Percentiles rank a stretch among this genome's conserved stretches.
phyloP scores from a whole-genome alignment of 2,797 vertebrate species.

The Notolepis coatsorum region DNA sequence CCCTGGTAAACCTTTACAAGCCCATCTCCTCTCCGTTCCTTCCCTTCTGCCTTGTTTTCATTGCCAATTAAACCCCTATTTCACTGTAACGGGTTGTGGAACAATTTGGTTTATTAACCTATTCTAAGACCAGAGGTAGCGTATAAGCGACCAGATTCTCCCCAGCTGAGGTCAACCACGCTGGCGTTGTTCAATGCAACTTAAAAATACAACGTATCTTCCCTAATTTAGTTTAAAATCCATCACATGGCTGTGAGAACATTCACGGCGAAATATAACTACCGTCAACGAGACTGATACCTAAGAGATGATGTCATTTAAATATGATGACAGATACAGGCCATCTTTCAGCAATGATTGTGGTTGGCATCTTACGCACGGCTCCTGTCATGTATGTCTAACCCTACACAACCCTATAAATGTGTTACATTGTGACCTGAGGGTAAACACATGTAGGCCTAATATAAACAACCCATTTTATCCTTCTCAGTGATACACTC shows the following conservation, averaged over 20 bases:
- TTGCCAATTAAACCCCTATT: conserved; percentile 2
- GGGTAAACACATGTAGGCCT: conserved; percentile 11
- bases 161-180: background rate
- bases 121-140: conserved; percentile 32
- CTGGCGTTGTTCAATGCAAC: too few species aligned
- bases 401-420: conserved; percentile 1
- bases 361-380: too few species aligned
- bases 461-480: conserved; percentile 22
- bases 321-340: background rate
- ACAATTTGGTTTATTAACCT: conserved; percentile 28
- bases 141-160: conserved; percentile 28
- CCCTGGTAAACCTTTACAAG: conserved; percentile 32
- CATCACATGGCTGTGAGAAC: conserved; percentile 20
- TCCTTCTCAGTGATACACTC: conserved; percentile 38
- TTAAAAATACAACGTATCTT: too few species aligned
- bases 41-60: background rate
- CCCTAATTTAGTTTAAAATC: background rate
- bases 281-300: background rate
- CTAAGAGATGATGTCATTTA: background rate
- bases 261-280: background rate
- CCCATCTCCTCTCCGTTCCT: conserved; percentile 1
- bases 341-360: too few species aligned
- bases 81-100: background rate
- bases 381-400: conserved; percentile 12
- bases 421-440: background rate